A percentile compares a stretch with the other conserved stretches of the same genome.
Conservation (phyloP, 2,888 invertebrate species). For the Agrochola lychnidis region DNA sequence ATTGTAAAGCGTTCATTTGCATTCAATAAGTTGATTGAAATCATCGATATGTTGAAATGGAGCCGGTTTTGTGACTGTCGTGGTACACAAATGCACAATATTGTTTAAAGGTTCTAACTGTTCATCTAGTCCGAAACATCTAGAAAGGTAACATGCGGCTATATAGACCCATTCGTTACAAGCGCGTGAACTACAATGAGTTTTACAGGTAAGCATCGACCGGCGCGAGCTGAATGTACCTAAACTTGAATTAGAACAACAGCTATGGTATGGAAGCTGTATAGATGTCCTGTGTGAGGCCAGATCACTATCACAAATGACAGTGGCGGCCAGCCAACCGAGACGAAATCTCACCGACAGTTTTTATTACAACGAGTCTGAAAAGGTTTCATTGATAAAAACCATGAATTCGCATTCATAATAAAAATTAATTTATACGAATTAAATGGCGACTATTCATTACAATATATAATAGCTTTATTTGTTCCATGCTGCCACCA, state of each 20-base stretch:
- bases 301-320: slow-evolving; percentile 64
- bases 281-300: slow-evolving; percentile 57
- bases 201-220: slow-evolving; percentile 38
- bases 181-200: slow-evolving; percentile 17
- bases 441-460: slow-evolving; percentile 43
- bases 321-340: slow-evolving; percentile 60
- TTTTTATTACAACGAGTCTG: slow-evolving; percentile 39
- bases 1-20: neutral
- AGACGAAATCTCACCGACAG: slow-evolving; percentile 44
- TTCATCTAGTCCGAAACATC: neutral
- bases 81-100: neutral
- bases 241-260: slow-evolving; percentile 31
- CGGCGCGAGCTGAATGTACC: slow-evolving; percentile 1
- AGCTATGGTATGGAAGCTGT: slow-evolving; percentile 17
- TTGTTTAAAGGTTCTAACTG: neutral
- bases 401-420: slow-evolving; percentile 45
- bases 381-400: slow-evolving; percentile 53
- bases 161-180: slow-evolving; percentile 11
- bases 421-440: slow-evolving; percentile 42
- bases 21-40: neutral
- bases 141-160: slow-evolving; percentile 25
- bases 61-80: neutral
- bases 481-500: slow-evolving; percentile 15
- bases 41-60: neutral
- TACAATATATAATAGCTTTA: slow-evolving; percentile 30